phyloP scores from a whole-genome alignment of 1,140 invertebrate genomes.

The Triops cancriformis region DNA sequence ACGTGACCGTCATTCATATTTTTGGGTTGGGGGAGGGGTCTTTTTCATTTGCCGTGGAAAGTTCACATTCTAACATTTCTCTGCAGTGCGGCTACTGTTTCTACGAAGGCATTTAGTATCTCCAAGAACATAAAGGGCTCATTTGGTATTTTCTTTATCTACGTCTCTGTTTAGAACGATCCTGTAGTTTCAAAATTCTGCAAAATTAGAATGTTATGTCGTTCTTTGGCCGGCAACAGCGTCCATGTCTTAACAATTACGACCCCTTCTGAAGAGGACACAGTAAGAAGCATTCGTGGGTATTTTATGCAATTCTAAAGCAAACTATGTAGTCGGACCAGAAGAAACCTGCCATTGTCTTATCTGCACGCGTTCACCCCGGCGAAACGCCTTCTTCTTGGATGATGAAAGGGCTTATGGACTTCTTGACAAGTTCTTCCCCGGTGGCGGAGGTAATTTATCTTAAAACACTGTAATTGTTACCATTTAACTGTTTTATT shows the following conservation, averaged over 20 bases:
- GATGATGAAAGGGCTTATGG: conserved; percentile 94
- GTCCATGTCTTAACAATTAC: conserved; percentile 87
- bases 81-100: no score
- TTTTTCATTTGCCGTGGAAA: no score
- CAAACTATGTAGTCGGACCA: conserved; percentile 36
- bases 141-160: background rate
- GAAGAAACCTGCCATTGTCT: conserved; percentile 73
- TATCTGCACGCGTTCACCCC: conserved; percentile 88
- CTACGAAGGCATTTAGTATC: no score
- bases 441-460: conserved; percentile 37
- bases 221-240: conserved; percentile 79
- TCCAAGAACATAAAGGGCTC: no score
- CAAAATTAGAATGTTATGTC: conserved; percentile 68
- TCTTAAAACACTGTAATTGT: conserved; percentile 35
- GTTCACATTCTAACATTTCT: no score
- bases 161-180: conserved; percentile 50
- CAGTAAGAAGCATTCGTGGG: conserved; percentile 17
- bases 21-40: no score
- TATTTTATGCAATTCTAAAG: conserved; percentile 7
- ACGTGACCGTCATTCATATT: no score
- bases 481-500: background rate
- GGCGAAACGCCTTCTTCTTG: conserved; percentile 89
- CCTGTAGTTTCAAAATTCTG: conserved; percentile 68
- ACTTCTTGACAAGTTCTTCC: conserved; percentile 67
- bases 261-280: conserved; percentile 35